These are phyloP conservation scores for Cheumatopsyche charites DNA, from an alignment of 1,140 invertebrate genomes.

Conservation along the genomic window DNA sequence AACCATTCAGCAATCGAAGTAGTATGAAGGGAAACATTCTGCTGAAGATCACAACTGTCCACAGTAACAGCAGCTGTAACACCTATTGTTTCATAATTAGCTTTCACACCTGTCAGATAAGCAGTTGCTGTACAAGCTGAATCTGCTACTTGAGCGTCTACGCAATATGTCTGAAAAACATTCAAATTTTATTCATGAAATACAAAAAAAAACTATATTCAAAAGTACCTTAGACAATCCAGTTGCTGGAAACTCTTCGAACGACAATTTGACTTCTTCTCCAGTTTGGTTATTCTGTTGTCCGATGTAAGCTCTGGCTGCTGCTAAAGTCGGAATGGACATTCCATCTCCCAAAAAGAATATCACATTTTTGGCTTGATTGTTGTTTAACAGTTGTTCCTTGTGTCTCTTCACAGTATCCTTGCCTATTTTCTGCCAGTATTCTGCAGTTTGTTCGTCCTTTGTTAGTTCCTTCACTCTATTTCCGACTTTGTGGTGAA, in stretches of 20 bases:
- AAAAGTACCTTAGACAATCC: slow-evolving; percentile 72
- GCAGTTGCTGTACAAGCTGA: slow-evolving; percentile 80
- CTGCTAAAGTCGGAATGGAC: slow-evolving; percentile 76
- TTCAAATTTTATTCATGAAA: slow-evolving; percentile 4
- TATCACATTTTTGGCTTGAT: slow-evolving; percentile 69
- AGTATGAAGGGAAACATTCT: slow-evolving; percentile 64
- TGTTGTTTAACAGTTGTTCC: slow-evolving; percentile 63
- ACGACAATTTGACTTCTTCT: slow-evolving; percentile 72
- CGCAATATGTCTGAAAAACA: slow-evolving; percentile 77
- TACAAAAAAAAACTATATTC: slow-evolving; percentile 1
- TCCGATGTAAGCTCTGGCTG: slow-evolving; percentile 71
- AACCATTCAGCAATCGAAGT: slow-evolving; percentile 76
- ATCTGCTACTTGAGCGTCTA: slow-evolving; percentile 81
- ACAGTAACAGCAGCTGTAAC: slow-evolving; percentile 70
- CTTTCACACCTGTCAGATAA: slow-evolving; percentile 84
- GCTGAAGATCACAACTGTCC: slow-evolving; percentile 64
- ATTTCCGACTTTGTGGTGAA: not conserved
- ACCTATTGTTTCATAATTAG: slow-evolving; percentile 79
- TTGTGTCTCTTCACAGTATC: slow-evolving; percentile 57
- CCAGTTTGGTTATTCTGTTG: slow-evolving; percentile 65
- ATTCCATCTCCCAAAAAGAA: slow-evolving; percentile 84
- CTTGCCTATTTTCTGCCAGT: slow-evolving; percentile 53
- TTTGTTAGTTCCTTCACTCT: not conserved
- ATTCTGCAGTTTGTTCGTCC: slow-evolving; percentile 51
- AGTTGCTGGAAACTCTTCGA: slow-evolving; percentile 78